Evolutionary conservation across 2,888 invertebrate species (phyloP), one percentile per base, ranked within the genome.

Genomic region (Brachypalpus laphriformis): DNA sequence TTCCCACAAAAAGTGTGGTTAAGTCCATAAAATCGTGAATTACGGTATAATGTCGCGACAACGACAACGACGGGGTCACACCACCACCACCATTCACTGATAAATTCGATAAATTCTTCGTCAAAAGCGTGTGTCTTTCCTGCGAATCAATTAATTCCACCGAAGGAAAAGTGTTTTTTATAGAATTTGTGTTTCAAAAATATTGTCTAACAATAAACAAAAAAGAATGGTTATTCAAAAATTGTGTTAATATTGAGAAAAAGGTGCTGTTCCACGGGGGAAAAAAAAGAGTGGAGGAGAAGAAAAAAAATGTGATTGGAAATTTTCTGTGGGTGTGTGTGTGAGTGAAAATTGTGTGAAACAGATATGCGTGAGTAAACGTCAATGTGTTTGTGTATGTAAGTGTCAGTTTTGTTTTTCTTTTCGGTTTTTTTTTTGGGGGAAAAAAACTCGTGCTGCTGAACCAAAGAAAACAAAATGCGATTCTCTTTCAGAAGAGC

Each of bases 381-480:
- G 65, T 47, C 22, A 28, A n/a, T 42, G 16, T 57, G 45, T 47
- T 37, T 86, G 61, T 72, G 81, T 77, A n/a, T 74, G 68, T 76
- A 42, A 75, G 75, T 82, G 83, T 76, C 80, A 71, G 59, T 82
- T 77, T 82, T 87, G 77, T 86, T 87, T 65, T 87, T 78, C 75
- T 74, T 80, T 71, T 71, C 66, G 76, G 65, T 66, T 77, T 54
- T 65, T 45, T 56, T 63, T 28, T 25, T 22, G 28, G 59, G 14
- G 31, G 59, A 65, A 71, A n/a, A n/a, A 57, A 49, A 34, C 31
- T 54, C 40, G 34, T 42, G 11, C 34, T n/a, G n/a, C n/a, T n/a
- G 18, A 25, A 25, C 37, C 34, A 66, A 78, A 56, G 56, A 68
- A 74, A 83, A 68, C 54, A 54, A 74, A 78, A 40, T 31, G n/a